phyloP scores from a whole-genome alignment of 2,113 vertebrate genomes.

The Lophius piscatorius region DNA sequence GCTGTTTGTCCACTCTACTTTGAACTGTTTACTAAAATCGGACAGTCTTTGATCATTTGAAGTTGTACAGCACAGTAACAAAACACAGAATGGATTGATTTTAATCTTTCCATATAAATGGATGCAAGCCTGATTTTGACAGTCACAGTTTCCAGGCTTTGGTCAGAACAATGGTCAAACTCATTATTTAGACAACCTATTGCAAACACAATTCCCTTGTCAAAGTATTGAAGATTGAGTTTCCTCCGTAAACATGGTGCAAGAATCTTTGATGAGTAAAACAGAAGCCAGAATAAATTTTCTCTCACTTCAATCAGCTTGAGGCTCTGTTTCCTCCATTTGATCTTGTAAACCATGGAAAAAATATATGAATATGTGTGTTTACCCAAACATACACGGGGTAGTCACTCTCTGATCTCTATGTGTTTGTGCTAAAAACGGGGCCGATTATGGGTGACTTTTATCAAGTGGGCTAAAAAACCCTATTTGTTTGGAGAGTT shows the following conservation, averaged over 20 bases:
- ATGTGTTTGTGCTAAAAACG: neutral
- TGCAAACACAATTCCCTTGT: constrained; percentile 35
- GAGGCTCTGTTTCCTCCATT: constrained; percentile 27
- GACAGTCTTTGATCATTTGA: neutral
- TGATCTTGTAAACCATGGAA: constrained; percentile 2
- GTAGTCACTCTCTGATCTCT: constrained; percentile 8
- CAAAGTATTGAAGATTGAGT: constrained; percentile 51
- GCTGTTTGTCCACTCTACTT: too few species aligned
- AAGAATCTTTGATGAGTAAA: constrained; percentile 61
- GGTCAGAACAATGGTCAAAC: constrained; percentile 48
- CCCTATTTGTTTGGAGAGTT: constrained; percentile 64
- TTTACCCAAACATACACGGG: constrained; percentile 1
- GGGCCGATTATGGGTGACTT: constrained; percentile 2
- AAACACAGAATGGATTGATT: too few species aligned
- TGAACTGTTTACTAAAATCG: neutral
- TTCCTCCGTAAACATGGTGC: constrained; percentile 51
- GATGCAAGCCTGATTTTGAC: constrained; percentile 7
- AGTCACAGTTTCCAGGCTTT: neutral
- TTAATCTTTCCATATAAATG: neutral
- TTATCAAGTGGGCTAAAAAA: constrained; percentile 57
- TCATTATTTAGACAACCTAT: constrained; percentile 45
- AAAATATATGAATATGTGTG: constrained; percentile 23
- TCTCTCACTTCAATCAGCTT: constrained; percentile 44
- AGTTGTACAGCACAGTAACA: neutral
- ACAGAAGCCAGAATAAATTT: constrained; percentile 58